phyloP scores from a whole-genome alignment of 2,797 vertebrate genomes.

The Todus mexicanus region DNA sequence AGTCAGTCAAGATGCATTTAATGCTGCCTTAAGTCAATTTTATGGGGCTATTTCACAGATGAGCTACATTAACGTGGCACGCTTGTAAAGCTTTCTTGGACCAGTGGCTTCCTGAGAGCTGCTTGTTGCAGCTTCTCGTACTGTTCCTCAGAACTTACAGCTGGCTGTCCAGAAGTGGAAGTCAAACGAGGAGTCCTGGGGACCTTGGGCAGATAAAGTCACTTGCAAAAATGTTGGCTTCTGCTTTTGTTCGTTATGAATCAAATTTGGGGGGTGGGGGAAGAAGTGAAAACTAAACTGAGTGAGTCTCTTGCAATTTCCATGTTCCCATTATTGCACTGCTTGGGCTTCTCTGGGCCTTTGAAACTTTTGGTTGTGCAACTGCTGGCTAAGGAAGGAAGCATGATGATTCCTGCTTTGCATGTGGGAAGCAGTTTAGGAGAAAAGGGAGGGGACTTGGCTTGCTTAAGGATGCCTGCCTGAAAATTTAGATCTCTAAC shows the following conservation, averaged over 20 bases:
- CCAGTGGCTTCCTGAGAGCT: neutral
- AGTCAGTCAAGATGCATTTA: too few species aligned
- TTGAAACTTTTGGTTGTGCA: neutral
- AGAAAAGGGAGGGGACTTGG: neutral
- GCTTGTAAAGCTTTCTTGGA: neutral
- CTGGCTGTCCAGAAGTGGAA: neutral
- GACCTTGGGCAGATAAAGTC: neutral
- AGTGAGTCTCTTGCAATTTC: neutral
- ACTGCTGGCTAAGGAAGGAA: neutral
- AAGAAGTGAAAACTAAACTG: neutral
- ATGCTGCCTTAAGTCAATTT: too few species aligned
- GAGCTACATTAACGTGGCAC: rapidly evolving
- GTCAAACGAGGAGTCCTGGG: neutral
- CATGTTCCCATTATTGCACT: neutral
- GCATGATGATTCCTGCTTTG: neutral
- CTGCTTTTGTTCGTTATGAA: neutral
- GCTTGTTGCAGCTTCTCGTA: neutral
- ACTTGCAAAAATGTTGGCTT: neutral
- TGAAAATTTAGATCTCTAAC: neutral
- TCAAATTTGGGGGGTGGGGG: neutral
- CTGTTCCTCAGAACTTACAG: neutral
- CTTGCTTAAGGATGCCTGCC: neutral
- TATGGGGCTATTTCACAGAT: too few species aligned
- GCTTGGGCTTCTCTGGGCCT: neutral
- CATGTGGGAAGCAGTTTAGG: neutral